phyloP scores from a whole-genome alignment of 1,140 invertebrate species.

The Lepidurus couesii region DNA sequence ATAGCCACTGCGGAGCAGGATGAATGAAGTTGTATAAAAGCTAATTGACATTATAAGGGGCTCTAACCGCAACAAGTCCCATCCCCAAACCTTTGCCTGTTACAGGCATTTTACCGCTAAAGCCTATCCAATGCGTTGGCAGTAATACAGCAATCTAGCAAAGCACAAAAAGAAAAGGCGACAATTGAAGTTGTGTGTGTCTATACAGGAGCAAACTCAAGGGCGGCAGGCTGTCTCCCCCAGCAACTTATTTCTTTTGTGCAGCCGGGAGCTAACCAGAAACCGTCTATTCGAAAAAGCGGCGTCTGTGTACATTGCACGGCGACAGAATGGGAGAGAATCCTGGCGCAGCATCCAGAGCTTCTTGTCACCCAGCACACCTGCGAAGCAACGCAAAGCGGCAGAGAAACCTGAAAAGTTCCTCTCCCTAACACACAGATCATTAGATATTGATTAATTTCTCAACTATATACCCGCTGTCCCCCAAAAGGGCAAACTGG shows the following conservation, averaged over 20 bases:
- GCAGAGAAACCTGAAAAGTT: not conserved
- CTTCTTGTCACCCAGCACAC: constrained; percentile 6
- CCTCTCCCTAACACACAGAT: not conserved
- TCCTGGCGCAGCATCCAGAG: constrained; percentile 1
- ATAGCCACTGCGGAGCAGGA: not conserved
- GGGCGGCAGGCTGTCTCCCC: constrained; percentile 19
- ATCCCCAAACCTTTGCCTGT: not conserved
- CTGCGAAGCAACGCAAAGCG: not conserved
- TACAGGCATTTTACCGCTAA: not conserved
- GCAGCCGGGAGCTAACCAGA: not conserved
- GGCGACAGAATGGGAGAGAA: not conserved
- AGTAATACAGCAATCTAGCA: not conserved
- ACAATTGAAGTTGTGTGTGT: not conserved
- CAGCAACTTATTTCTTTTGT: not conserved
- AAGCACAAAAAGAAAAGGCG: not conserved
- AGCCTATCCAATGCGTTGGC: not conserved
- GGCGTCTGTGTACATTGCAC: too few species aligned
- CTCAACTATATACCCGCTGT: not conserved
- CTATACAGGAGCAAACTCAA: not conserved
- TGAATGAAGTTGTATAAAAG: constrained; percentile 22
- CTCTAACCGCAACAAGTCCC: not conserved
- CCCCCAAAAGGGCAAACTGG: not conserved
- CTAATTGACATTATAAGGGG: not conserved
- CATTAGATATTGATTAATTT: constrained; percentile 10
- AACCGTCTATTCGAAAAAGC: too few species aligned